Evolutionary conservation across 2,888 invertebrate species (phyloP), one percentile per base, ranked within the genome.

Genomic region (Perizoma affinitatum): DNA sequence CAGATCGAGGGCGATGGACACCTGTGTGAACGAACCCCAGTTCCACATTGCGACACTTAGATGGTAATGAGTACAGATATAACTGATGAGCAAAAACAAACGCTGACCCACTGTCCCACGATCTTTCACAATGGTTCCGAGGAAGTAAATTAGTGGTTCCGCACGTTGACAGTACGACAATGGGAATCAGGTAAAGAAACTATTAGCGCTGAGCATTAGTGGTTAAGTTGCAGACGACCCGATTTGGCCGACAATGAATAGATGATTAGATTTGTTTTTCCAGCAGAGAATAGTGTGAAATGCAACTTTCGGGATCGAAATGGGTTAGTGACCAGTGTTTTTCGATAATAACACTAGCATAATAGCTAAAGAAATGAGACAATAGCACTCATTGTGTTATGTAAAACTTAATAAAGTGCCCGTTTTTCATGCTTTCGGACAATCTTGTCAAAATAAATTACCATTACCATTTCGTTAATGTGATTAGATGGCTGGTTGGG

Each of bases 91-190:
- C 75, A 78, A 74, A 77, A 78, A 78, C 78, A 73, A 76, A 67
- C 58, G 68, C 55, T 79, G 80, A 80, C 79, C 82, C 65, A 78
- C 69, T 75, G 74, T 84, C 83, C 78, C 82, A 82, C 75, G 74
- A 68, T 63, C 69, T 83, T 84, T 69, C 82, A 77, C 80, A 82
- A 84, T 76, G 74, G 71, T 73, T 84, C 85, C 54, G 57, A 50
- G 88, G 87, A 88, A 88, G 85, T 84, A 79, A 86, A 76, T 54
- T 48, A 36, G 36, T 58, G 80, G 79, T 86, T 87, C 80, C 83
- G 82, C 76, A 73, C 67, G 74, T 74, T 71, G 76, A 76, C 76
- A 75, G 67, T 69, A 70, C 78, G 64, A 88, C 86, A 87, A 88
- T 86, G 72, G 78, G 22, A 53, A 42, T 9, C 9, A 69, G 76